Base-by-base conservation (phyloP, 2,797 vertebrate species). In the Halcyon leucocephala region DNA sequence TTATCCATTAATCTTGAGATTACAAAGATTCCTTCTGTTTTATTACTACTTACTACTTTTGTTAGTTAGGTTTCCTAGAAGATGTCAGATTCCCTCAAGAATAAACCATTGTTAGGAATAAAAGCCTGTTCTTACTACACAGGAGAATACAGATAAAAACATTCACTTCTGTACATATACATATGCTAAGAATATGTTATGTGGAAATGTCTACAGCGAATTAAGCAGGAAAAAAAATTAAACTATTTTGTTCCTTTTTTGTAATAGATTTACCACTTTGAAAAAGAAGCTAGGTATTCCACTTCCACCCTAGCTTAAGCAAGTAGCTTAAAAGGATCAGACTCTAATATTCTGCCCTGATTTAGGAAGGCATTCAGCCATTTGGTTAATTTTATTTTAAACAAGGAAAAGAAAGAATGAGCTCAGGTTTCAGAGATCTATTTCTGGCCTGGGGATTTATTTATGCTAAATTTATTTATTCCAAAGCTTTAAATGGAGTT, bases 391-490 rank as follows among this genome's bases (percentile, higher is more conserved):
- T 96, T 95, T 42, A 84, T 69, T 94, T 93, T 79, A 92, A 94
- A 93, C 66, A 74, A 76, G 77, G 57, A 19, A 93, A 90, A 91
- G 62, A 83, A 91, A 71, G 54, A 86, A 64, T 6, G 42, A 86
- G 49, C n/a, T 90, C 12, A 8, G 42, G 25, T 89, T 95, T 95
- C 73, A 86, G 82, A 89, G 33, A 41, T 52, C 35, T 86, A 86
- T 90, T 96, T 95, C 83, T 88, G 80, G 39, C 86, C 86, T 44
- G 20, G 58, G 94, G 83, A 88, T 90, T 81, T 95, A 88, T 83
- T 88, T 91, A 93, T 91, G 87, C 35, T 91, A 86, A 86, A 81
- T 72, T 83, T 92, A 91, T 94, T 93, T 97, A 78, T 94, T 93
- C 81, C 83, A 82, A 65, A 89, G 78, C 48, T 84, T 95, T 89